Percentiles rank a stretch among this genome's conserved stretches.
These are phyloP conservation scores for Cyprinodon variegatus DNA, from an alignment of 2,113 vertebrate genomes.

Conservation along the genomic window DNA sequence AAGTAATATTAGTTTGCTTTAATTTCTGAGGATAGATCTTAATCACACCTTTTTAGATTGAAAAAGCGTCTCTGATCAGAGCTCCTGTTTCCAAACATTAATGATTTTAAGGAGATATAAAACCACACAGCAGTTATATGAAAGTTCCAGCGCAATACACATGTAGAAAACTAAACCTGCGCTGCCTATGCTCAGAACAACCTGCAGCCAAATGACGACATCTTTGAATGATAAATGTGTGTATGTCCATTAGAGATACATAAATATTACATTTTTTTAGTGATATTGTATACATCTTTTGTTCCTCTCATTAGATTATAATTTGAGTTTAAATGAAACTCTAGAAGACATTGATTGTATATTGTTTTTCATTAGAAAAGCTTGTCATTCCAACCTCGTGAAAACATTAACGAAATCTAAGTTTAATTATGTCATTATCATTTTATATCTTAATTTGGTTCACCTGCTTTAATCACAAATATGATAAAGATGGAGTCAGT, in stretches of 20 bases:
- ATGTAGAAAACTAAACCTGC: not conserved
- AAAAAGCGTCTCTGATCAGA: not conserved
- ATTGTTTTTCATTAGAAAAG: no score
- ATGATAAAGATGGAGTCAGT: no score
- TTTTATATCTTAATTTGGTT: no score
- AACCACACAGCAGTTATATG: no score
- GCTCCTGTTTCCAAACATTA: slow-evolving; percentile 44
- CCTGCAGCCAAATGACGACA: not conserved
- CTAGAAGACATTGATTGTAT: not conserved
- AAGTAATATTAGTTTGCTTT: slow-evolving; percentile 19
- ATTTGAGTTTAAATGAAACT: slow-evolving; percentile 1
- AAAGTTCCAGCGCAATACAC: not conserved
- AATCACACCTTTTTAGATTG: slow-evolving; percentile 51
- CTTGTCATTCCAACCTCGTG: no score
- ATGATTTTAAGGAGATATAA: slow-evolving; percentile 14
- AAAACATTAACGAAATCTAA: no score
- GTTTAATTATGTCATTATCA: no score
- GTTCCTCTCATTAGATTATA: slow-evolving; percentile 6
- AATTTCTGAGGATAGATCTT: slow-evolving; percentile 63
- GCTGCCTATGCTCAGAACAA: slow-evolving; percentile 39
- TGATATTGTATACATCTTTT: slow-evolving; percentile 49
- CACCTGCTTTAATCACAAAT: no score
- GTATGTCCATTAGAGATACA: not conserved
- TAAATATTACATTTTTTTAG: slow-evolving; percentile 61
- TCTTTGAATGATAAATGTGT: not conserved